Base-by-base conservation (phyloP, 2,797 vertebrate species). In the Esox lucius region DNA sequence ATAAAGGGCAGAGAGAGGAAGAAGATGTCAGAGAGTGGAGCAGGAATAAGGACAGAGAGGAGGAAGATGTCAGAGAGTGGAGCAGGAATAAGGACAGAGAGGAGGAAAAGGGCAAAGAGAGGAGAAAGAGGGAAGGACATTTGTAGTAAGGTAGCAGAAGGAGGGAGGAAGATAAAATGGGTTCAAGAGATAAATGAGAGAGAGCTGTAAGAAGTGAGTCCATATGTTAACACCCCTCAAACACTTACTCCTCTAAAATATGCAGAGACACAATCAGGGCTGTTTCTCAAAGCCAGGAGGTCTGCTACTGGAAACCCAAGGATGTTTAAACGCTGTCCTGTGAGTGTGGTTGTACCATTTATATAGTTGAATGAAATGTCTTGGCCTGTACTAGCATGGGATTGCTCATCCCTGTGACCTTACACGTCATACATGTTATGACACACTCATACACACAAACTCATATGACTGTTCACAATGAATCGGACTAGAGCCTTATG, bases 291-390 rank as follows among this genome's bases (percentile, higher is more conserved):
- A 77, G 74, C 69, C 76, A 70, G 72, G 70, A 7, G 48, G 69
- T 6, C 22, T 56, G 53, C 7, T 2, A 56, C 53, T 3, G n/a
- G 53, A 56, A 56, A 22, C 53, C 53, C 19, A 9, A 22, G 19
- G n/a, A 56, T 59, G n/a, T 59, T 16, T 61, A 24, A 61, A 24
- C 11, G 56, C 83, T 81, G 85, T 87, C 84, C 70, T 89, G 86
- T 85, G 76, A 78, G 72, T 71, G 26, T 56, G 46, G 31, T 46
- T 26, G 1, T 22, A 8, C 53, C n/a, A 59, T 22, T 22, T 61
- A 61, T 26, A 61, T 22, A 12, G 22, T 61, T 26, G 9, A 61
- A 61, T 61, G 22, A 12, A 61, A 61, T 61, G n/a, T 12, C n/a
- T 12, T 24, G 13, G 64, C 31, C 17, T 77, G 84, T 74, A 70